Evolutionary conservation across 37 sponge, comb jelly and placozoan genomes (phyloP), one percentile per base, ranked within the genome.

Genomic region (Amphimedon queenslandica): DNA sequence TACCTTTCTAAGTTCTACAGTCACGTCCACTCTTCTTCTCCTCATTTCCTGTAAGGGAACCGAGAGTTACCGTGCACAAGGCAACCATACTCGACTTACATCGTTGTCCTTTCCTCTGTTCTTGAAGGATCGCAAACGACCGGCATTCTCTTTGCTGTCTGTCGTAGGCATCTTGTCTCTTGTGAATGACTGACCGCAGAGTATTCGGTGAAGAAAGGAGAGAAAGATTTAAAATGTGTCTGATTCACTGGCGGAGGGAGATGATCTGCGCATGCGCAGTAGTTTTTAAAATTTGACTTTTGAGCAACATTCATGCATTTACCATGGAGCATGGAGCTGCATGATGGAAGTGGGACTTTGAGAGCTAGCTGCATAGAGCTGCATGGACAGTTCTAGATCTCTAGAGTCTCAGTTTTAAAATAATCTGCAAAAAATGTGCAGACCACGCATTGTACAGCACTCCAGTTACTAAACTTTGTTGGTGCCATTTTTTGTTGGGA

Each of bases 1-100:
- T 60, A 79, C 86, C 66, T 82, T 89, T 70, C 94, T 77, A 37
- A 93, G 76, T 58, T 93, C 94, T 25, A 90, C 80, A 3, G 80
- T 78, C 0, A 78, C 75, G 58, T 93, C 94, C 24, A 71, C 90
- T 64, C 94, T 71, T 40, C 94, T 57, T 60, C 94, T 76, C 21
- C 91, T 55, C 83, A 93, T 82, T 39, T 93, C 94, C 94, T 90
- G 40, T 6, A 76, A 75, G 64, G 42, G 1, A 69, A 20, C 70
- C 10, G 21, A 24, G 29, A 3, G 1, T 24, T 3, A 40, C 23
- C 25, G 35, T 63, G n/a, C 18, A 28, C 40, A 32, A 42, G 23
- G 32, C 23, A 6, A 32, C 25, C 11, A 37, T 13, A 4, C 13
- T 23, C 11, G 16, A 55, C 80, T 78, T 33, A 85, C 85, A 3